These are phyloP conservation scores for Scaptomyza polygonia DNA, from an alignment of 2,888 invertebrate species.

Conservation along the genomic window DNA sequence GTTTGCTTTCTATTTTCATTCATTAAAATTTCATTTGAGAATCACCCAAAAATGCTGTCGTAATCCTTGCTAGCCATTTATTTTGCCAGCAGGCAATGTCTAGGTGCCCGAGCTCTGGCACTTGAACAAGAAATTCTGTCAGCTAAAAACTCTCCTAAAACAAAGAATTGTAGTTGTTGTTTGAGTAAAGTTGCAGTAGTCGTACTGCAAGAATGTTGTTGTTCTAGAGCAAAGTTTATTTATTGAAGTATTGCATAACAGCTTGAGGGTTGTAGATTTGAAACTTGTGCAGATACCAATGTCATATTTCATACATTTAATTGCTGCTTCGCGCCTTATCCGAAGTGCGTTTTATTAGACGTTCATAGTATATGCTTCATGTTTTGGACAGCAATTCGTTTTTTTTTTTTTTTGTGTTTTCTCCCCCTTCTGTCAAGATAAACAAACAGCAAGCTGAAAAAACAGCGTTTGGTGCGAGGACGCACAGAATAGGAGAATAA, in stretches of 20 bases:
- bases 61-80: constrained; percentile 66
- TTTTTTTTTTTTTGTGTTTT: background rate
- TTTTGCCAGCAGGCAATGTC: constrained; percentile 38
- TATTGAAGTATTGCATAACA: background rate
- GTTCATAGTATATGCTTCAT: constrained; percentile 72
- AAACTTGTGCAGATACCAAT: constrained; percentile 26
- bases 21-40: constrained; percentile 79
- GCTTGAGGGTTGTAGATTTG: constrained; percentile 16
- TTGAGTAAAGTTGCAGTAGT: background rate
- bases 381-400: constrained; percentile 49
- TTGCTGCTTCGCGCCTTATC: constrained; percentile 51
- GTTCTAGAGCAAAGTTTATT: constrained; percentile 9
- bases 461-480: constrained; percentile 4
- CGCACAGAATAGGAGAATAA: constrained; percentile 46
- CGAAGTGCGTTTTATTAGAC: constrained; percentile 69
- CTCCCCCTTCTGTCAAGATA: constrained; percentile 45
- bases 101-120: constrained; percentile 24
- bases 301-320: constrained; percentile 55
- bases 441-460: constrained; percentile 29
- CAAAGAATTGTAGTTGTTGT: constrained; percentile 33
- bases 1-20: constrained; percentile 49
- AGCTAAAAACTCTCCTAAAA: constrained; percentile 50
- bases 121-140: constrained; percentile 51
- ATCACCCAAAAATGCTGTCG: constrained; percentile 74
- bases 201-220: constrained; percentile 6